Evolutionary conservation across 2,888 invertebrate genomes (phyloP).

Genomic region (Andrena marginata): DNA sequence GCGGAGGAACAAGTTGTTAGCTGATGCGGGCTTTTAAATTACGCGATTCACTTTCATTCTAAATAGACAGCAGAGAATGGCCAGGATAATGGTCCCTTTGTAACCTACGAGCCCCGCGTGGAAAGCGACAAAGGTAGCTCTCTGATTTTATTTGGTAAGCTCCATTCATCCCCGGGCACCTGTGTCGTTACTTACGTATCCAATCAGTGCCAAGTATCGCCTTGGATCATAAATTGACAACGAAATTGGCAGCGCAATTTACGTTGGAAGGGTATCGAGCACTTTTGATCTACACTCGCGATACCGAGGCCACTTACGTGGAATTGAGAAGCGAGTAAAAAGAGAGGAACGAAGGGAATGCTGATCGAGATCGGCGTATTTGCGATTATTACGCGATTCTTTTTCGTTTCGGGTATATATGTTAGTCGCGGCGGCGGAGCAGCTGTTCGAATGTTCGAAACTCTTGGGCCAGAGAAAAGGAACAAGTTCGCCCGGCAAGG

Average conservation of each 20-base stretch:
- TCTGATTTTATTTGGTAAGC: constrained; percentile 2
- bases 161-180: not conserved
- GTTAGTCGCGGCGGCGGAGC: not conserved
- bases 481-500: not conserved
- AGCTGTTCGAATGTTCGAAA: constrained; percentile 10
- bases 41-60: constrained; percentile 58
- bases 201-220: constrained; percentile 21
- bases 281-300: constrained; percentile 37
- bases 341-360: not conserved
- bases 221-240: constrained; percentile 21
- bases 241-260: constrained; percentile 48
- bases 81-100: not conserved
- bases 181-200: constrained; percentile 22
- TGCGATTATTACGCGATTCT: constrained; percentile 40
- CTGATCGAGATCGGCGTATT: constrained; percentile 36
- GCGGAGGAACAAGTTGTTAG: not conserved
- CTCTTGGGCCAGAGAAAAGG: not conserved
- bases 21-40: constrained; percentile 57
- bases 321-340: constrained; percentile 27
- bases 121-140: not conserved
- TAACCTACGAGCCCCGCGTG: too few species aligned
- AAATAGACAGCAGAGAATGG: constrained; percentile 39
- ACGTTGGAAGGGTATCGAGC: constrained; percentile 24
- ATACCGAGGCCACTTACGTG: constrained; percentile 29
- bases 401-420: not conserved